Evolutionary conservation across 2,797 vertebrate genomes (phyloP).

Genomic region (Characodon lateralis): DNA sequence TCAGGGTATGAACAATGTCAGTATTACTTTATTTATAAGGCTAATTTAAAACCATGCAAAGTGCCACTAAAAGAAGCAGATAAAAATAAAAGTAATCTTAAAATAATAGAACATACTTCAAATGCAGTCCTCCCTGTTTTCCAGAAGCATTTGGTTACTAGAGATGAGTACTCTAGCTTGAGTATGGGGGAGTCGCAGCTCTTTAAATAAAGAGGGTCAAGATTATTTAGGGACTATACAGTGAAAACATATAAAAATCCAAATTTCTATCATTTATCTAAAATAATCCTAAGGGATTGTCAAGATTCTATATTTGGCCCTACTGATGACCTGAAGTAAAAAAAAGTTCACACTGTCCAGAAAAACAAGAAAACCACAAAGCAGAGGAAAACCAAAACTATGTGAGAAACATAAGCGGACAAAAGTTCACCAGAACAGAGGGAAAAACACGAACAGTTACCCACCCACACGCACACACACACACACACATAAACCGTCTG

Average conservation of each 20-base stretch:
- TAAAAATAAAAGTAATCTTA: neutral
- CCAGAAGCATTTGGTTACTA: neutral
- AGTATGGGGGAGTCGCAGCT: neutral
- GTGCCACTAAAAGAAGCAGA: neutral
- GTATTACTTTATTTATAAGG: neutral
- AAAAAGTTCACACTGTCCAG: slow-evolving; percentile 62
- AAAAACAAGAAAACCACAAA: slow-evolving; percentile 75
- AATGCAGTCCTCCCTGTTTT: neutral
- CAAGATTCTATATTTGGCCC: slow-evolving; percentile 6
- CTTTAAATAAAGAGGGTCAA: neutral
- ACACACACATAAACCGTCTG: slow-evolving; percentile 22
- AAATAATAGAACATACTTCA: neutral
- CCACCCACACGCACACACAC: slow-evolving; percentile 38
- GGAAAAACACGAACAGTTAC: slow-evolving; percentile 11
- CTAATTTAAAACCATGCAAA: neutral
- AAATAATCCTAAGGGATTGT: neutral
- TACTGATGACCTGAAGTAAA: neutral
- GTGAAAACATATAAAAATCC: neutral
- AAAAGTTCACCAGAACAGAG: slow-evolving; percentile 50
- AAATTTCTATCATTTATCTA: neutral
- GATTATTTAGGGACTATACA: neutral
- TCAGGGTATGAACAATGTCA: neutral
- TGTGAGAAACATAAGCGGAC: slow-evolving; percentile 55
- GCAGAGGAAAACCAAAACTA: slow-evolving; percentile 44
- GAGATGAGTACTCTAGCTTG: neutral